phyloP scores from a whole-genome alignment of 2,888 invertebrate genomes.

The Agrochola macilenta region DNA sequence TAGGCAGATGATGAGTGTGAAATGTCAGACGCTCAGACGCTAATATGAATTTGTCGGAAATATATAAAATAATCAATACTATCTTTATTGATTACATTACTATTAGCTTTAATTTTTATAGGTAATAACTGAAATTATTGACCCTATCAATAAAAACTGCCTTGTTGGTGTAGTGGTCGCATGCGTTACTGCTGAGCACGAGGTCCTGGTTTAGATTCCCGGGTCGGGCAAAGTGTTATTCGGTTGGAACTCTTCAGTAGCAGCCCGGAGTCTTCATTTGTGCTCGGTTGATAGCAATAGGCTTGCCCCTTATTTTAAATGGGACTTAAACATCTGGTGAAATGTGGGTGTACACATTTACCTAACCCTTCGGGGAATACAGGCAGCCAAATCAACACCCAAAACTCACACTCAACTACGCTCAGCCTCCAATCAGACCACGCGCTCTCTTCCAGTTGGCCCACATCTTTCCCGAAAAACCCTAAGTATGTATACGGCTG shows the following conservation, averaged over 20 bases:
- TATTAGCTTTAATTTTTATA: not conserved
- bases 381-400: not conserved
- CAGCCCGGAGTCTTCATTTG: not conserved
- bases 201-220: not conserved
- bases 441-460: slow-evolving; percentile 33
- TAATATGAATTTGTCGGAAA: too few species aligned
- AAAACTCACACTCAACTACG: not conserved
- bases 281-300: not conserved
- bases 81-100: too few species aligned
- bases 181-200: not conserved
- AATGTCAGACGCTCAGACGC: too few species aligned
- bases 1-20: too few species aligned
- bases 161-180: not conserved
- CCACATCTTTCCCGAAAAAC: slow-evolving; percentile 23
- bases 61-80: too few species aligned
- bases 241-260: not conserved
- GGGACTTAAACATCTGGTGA: not conserved
- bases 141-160: not conserved
- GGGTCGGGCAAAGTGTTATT: not conserved
- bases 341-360: not conserved
- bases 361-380: too few species aligned
- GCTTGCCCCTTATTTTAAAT: not conserved
- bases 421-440: not conserved
- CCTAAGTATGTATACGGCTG: slow-evolving; percentile 62
- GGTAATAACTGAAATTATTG: not conserved